These are phyloP conservation scores for Muscicapa striata DNA, from an alignment of 2,797 vertebrate genomes.

Conservation along the genomic window DNA sequence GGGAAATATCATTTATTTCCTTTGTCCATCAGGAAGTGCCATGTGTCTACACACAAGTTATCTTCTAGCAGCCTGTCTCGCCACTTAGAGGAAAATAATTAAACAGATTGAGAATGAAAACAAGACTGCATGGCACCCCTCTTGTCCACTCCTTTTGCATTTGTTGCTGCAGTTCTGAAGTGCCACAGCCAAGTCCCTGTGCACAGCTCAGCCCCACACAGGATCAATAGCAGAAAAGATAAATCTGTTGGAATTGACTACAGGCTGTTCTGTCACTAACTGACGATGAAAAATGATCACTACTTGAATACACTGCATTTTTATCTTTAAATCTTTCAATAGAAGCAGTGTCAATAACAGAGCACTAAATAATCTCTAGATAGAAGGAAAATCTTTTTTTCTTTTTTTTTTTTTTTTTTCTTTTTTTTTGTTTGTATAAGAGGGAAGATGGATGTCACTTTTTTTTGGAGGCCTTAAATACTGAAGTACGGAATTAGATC, in stretches of 20 bases:
- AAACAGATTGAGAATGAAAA: background rate
- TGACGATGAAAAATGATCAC: slow-evolving; percentile 77
- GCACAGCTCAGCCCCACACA: slow-evolving; percentile 24
- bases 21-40: background rate
- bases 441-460: slow-evolving; percentile 67
- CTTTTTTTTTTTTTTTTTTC: background rate
- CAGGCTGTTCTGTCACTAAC: slow-evolving; percentile 75
- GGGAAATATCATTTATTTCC: background rate
- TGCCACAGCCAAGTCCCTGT: slow-evolving; percentile 20
- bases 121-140: background rate
- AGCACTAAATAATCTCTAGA: slow-evolving; percentile 78
- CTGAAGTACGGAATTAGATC: slow-evolving; percentile 60
- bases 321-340: slow-evolving; percentile 80
- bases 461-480: slow-evolving; percentile 68
- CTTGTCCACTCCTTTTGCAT: background rate
- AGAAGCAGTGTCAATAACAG: slow-evolving; percentile 76
- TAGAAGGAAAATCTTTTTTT: slow-evolving; percentile 63
- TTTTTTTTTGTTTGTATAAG: background rate
- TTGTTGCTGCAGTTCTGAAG: background rate
- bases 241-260: slow-evolving; percentile 77
- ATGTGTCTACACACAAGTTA: background rate
- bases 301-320: slow-evolving; percentile 74
- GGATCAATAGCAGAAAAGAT: slow-evolving; percentile 78
- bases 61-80: background rate
- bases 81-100: background rate